Percentiles rank a stretch among this genome's conserved stretches.
phyloP scores from a whole-genome alignment of 2,888 invertebrate species.

The Elmis aenea region DNA sequence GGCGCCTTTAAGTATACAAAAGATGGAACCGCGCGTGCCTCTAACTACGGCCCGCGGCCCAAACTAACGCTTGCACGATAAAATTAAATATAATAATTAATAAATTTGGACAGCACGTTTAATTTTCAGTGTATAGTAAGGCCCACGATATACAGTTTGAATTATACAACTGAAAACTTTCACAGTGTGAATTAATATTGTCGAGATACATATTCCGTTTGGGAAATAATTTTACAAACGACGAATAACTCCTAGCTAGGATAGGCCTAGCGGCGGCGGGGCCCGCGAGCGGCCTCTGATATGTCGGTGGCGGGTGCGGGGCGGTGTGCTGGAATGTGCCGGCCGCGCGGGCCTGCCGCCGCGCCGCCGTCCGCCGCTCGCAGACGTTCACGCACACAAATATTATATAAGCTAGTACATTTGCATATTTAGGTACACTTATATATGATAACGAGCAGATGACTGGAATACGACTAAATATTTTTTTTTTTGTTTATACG shows the following conservation, averaged over 20 bases:
- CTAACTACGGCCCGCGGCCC: slow-evolving; percentile 24
- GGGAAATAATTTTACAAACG: slow-evolving; percentile 43
- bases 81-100: slow-evolving; percentile 27
- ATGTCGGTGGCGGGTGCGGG: slow-evolving; percentile 40
- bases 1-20: slow-evolving; percentile 42
- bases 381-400: slow-evolving; percentile 19
- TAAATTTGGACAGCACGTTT: slow-evolving; percentile 50
- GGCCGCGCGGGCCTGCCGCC: slow-evolving; percentile 32
- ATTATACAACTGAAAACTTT: slow-evolving; percentile 48
- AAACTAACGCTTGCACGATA: slow-evolving; percentile 32
- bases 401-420: slow-evolving; percentile 19
- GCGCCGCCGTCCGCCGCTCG: slow-evolving; percentile 26
- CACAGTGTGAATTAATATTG: slow-evolving; percentile 49
- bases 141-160: slow-evolving; percentile 51
- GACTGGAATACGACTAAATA: slow-evolving; percentile 21
- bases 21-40: slow-evolving; percentile 32
- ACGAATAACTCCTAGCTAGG: slow-evolving; percentile 30
- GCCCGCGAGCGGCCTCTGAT: slow-evolving; percentile 44
- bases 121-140: slow-evolving; percentile 52
- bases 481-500: no score
- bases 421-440: neutral
- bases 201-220: slow-evolving; percentile 40
- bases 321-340: slow-evolving; percentile 35
- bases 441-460: slow-evolving; percentile 15
- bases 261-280: slow-evolving; percentile 33